Percentiles rank a stretch among this genome's conserved stretches.
phyloP scores from a whole-genome alignment of 2,888 invertebrate genomes.

The Caprella mutica region DNA sequence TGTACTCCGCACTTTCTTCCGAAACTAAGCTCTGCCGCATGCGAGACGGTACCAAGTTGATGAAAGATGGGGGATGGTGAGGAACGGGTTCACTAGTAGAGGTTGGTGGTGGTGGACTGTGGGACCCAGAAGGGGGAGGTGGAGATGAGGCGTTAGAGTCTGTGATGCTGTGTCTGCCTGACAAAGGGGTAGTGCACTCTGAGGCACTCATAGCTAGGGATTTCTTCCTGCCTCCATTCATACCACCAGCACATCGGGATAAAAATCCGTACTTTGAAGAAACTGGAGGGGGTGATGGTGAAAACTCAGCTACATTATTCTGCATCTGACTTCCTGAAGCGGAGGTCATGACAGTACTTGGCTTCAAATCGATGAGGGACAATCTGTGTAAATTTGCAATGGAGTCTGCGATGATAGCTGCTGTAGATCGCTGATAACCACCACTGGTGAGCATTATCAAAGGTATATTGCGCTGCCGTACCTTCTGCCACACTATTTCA shows the following conservation, averaged over 20 bases:
- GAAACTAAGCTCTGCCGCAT: neutral
- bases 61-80: constrained; percentile 3
- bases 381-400: constrained; percentile 58
- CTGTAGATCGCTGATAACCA: constrained; percentile 66
- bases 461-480: constrained; percentile 53
- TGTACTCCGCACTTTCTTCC: neutral
- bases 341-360: neutral
- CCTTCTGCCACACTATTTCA: constrained; percentile 65
- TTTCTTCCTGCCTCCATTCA: constrained; percentile 3
- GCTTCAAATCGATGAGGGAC: constrained; percentile 38
- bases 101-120: too few species aligned
- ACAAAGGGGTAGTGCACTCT: constrained; percentile 6
- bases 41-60: neutral
- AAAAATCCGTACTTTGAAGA: neutral
- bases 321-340: neutral
- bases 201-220: constrained; percentile 1
- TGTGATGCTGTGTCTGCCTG: constrained; percentile 13
- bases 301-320: too few species aligned
- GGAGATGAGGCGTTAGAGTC: neutral
- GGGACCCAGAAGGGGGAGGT: neutral
- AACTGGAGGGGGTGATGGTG: neutral
- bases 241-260: constrained; percentile 4
- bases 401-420: constrained; percentile 70
- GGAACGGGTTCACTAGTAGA: neutral
- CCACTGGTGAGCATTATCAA: constrained; percentile 80